Evolutionary conservation across 2,888 invertebrate genomes (phyloP), one percentile per base, ranked within the genome.

Genomic region (Cheilosia urbana): DNA sequence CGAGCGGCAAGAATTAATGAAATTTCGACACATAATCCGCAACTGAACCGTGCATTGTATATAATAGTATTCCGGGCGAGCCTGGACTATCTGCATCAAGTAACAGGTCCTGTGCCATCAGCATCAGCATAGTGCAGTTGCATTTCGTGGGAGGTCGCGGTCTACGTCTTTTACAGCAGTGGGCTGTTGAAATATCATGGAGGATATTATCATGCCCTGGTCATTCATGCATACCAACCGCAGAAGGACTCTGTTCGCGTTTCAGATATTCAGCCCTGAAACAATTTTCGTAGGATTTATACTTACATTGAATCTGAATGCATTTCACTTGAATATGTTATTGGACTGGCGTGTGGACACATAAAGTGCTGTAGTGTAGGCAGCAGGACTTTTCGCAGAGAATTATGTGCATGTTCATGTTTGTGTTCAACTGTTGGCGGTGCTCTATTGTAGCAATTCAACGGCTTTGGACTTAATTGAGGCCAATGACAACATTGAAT

Each of bases 11-110:
- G 80, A 80, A 80, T 85, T 85, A 85, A 85, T 80, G 84, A 85
- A 85, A 85, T 85, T 80, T 85, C 84, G 71, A 72, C 84, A 85
- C 69, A 76, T 85, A 80, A 85, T 80, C 80, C 84, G 37, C 37
- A n/a, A 66, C 66, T 66, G 80, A 75, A 71, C 66, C 66, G 30
- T 57, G 47, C 47, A 30, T 37, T 4, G 37, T 37, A 75, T 37
- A 75, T 53, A 63, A 69, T 79, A 79, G 79, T 79, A 73, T 73
- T 75, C 65, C 34, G 66, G 68, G 58, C 45, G 65, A 71, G 9
- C 17, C 57, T 65, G 27, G 21, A 11, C 34, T 37, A 62, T 58
- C 17, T 19, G 42, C 24, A 19, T 55, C n/a, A 69, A 30, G 69
- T 71, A 63, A 58, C 71, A 75, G 58, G 53, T 62, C 17, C 65